Evolutionary conservation across 2,888 invertebrate genomes (phyloP).

Genomic region (Camptogramma bilineatum): DNA sequence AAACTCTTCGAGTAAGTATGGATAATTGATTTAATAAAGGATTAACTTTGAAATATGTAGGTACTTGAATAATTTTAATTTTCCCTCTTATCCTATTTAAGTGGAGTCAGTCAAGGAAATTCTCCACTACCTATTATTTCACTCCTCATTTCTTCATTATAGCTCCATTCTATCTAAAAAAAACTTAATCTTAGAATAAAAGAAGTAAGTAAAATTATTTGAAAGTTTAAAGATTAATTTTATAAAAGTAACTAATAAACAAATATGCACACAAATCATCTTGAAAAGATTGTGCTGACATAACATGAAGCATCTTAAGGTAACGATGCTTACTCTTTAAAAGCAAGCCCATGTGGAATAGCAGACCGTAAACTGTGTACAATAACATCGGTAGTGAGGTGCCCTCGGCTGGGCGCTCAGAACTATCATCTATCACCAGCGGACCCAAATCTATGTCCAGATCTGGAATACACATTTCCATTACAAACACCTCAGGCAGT

Average conservation of each 20-base stretch:
- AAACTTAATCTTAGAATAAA: no score
- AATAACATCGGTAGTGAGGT: conserved; percentile 77
- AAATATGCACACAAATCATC: not conserved
- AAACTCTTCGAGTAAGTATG: no score
- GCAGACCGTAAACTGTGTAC: conserved; percentile 80
- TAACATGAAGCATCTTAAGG: conserved; percentile 50
- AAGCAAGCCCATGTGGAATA: conserved; percentile 82
- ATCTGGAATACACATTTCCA: conserved; percentile 72
- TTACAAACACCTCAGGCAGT: conserved; percentile 27
- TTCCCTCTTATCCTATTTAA: no score
- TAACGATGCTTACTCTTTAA: conserved; percentile 81
- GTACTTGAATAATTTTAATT: no score
- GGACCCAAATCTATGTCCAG: conserved; percentile 76
- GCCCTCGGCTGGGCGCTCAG: conserved; percentile 61
- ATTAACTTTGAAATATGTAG: no score
- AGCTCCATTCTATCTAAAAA: no score
- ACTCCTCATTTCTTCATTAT: no score
- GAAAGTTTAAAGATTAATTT: not conserved
- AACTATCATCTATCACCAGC: conserved; percentile 73
- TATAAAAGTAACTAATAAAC: not conserved
- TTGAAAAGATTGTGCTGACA: conserved; percentile 1
- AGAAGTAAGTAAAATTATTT: not conserved
- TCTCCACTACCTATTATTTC: no score
- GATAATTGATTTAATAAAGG: no score
- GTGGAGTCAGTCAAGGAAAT: no score